Base-by-base conservation (phyloP, 2,888 invertebrate genomes). In the Sarcophaga caerulescens region DNA sequence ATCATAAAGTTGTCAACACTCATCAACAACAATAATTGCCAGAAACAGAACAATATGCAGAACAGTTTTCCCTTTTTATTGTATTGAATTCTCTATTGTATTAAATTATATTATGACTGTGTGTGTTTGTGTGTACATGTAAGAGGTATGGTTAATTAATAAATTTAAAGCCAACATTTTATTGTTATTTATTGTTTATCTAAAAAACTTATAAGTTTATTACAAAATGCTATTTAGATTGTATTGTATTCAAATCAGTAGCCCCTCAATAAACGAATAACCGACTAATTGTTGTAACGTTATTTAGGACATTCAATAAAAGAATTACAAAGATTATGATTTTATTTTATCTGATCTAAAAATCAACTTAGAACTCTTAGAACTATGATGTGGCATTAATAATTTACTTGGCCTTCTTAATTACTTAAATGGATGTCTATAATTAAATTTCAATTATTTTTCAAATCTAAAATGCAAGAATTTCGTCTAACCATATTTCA, bases 21-120 rank as follows among this genome's bases (percentile, higher is more conserved):
- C 78, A 78, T 57, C 83, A 69, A 59, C 63, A 60, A 57, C n/a
- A 69, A 79, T 84, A 74, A 74, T 84, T 79, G 69, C 21, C 74
- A 84, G 57, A 52, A 74, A 52, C n/a, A 66, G 66, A 66, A 73
- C 66, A 73, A 62, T 57, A 74, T 68, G 77, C 83, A 83, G n/a
- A n/a, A 78, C 62, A 83, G 68, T 74, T 74, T 68, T 69, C 57
- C 63, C 52, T 69, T 45, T 35, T 6, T 25, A 14, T 63, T 66
- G 17, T 11, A 4, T 35, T 21, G n/a, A 10, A 57, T 35, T 35
- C 1, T 35, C 35, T 35, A 52, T 52, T 17, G 14, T 52, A 14
- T 17, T 52, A 17, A 14, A 52, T 52, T 52, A 17, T 17, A 17
- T 12, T 52, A 14, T 52, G 2, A 52, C 3, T 52, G 17, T 47